Conservation (phyloP, 2,888 invertebrate species). For the Rutpela maculata region DNA sequence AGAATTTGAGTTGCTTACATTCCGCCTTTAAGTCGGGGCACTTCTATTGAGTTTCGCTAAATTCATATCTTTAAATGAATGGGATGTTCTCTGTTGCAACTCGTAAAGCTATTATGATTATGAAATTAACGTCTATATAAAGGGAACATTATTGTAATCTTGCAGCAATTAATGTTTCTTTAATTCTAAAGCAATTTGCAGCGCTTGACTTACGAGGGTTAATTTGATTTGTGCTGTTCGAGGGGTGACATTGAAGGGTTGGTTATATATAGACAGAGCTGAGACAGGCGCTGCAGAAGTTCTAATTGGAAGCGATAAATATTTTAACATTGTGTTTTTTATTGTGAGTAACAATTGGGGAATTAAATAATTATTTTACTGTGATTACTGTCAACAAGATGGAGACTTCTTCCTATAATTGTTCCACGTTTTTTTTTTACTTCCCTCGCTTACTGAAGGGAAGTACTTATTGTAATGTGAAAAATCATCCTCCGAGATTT, state of each 20-base stretch:
- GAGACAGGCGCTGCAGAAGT: background rate
- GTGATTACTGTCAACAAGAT: too few species aligned
- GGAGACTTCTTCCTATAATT: too few species aligned
- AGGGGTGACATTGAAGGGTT: background rate
- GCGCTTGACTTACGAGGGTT: background rate
- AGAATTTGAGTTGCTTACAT: background rate
- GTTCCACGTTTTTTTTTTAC: too few species aligned
- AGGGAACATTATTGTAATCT: background rate
- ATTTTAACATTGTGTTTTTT: background rate
- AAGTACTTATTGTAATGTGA: too few species aligned
- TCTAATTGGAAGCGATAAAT: background rate
- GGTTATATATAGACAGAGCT: background rate
- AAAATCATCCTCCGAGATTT: too few species aligned
- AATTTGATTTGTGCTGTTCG: background rate
- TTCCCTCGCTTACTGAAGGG: too few species aligned
- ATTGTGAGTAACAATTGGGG: too few species aligned
- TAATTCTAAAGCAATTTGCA: background rate
- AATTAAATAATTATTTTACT: too few species aligned
- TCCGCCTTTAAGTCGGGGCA: background rate
- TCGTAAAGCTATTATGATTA: background rate
- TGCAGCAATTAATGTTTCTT: slow-evolving; percentile 1
- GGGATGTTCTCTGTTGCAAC: background rate
- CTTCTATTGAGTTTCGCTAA: slow-evolving; percentile 3
- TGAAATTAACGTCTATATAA: background rate
- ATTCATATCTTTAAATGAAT: slow-evolving; percentile 1